Base-by-base conservation (phyloP, 2,797 vertebrate genomes). In the Liasis olivaceus region DNA sequence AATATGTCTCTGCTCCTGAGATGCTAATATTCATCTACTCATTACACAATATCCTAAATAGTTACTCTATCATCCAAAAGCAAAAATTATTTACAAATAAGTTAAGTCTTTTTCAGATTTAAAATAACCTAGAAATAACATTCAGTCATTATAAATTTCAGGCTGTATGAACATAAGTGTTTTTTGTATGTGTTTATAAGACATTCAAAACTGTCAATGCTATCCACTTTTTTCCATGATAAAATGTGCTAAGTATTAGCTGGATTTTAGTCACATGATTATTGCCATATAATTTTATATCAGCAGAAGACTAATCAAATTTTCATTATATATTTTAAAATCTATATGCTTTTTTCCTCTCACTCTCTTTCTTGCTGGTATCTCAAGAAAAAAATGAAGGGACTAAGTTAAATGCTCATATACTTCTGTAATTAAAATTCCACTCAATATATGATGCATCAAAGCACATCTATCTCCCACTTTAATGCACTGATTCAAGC, bases 391-490 rank as follows among this genome's bases (percentile, higher is more conserved):
- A 84, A 91, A n/a, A 88, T 84, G 36, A 47, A 81, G 31, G 31
- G 69, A 42, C 69, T 42, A 77, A 42, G 36, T 81, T 47, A 58
- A 89, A 88, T 72, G 62, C 31, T n/a, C 3, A 84, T 85, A 85
- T 91, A 58, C 59, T 69, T n/a, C 60, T 91, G 54, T 54, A 91
- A 93, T 85, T 91, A 91, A 85, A 86, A 92, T 92, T 86, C 56
- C 28, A 87, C 17, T 51, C 24, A 47, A 47, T 90, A 28, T 13
- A 59, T 26, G 20, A 85, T 12, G 63, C 60, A 91, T 36, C 26
- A 54, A 92, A 63, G 26, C 12, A 81, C 58, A 59, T 69, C 66
- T 91, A 47, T 60, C 20, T 85, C 31, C 64, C 77, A 85, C 51
- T 24, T 69, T 14, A 47, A 59, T 69, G 54, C 31, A 89, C 3